phyloP scores from a whole-genome alignment of 1,140 invertebrate species.

The Drosophila kikkawai region DNA sequence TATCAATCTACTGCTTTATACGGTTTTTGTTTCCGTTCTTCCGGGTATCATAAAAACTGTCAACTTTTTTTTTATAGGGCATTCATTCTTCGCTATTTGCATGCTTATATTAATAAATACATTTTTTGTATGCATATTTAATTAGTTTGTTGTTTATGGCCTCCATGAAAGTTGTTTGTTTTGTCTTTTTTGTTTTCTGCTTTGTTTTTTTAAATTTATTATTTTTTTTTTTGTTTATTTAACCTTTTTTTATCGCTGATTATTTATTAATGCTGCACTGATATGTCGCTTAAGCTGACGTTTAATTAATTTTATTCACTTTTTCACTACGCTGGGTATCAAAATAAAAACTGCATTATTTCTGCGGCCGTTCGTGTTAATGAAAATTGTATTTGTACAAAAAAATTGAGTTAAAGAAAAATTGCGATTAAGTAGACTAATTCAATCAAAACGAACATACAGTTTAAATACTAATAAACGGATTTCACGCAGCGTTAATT shows the following conservation, averaged over 20 bases:
- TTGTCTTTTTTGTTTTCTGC: conserved; percentile 37
- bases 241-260: conserved; percentile 47
- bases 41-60: background rate
- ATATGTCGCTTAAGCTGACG: conserved; percentile 75
- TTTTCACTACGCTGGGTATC: conserved; percentile 46
- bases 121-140: conserved; percentile 61
- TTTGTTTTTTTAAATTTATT: conserved; percentile 38
- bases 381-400: conserved; percentile 37
- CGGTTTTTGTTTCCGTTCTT: conserved; percentile 5
- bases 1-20: conserved; percentile 20
- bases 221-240: conserved; percentile 55
- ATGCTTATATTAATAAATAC: conserved; percentile 29
- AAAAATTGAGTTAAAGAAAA: conserved; percentile 32
- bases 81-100: conserved; percentile 30
- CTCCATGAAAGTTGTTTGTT: conserved; percentile 40
- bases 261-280: conserved; percentile 76
- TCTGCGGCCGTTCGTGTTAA: conserved; percentile 53
- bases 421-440: conserved; percentile 50
- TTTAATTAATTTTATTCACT: conserved; percentile 80
- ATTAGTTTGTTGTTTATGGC: conserved; percentile 77
- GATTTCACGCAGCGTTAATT: conserved; percentile 4
- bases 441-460: conserved; percentile 35
- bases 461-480: conserved; percentile 18
- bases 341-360: conserved; percentile 50
- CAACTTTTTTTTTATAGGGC: conserved; percentile 29